Evolutionary conservation across 1,140 invertebrate species (phyloP), one percentile per base, ranked within the genome.

Genomic region (Hyles euphorbiae): DNA sequence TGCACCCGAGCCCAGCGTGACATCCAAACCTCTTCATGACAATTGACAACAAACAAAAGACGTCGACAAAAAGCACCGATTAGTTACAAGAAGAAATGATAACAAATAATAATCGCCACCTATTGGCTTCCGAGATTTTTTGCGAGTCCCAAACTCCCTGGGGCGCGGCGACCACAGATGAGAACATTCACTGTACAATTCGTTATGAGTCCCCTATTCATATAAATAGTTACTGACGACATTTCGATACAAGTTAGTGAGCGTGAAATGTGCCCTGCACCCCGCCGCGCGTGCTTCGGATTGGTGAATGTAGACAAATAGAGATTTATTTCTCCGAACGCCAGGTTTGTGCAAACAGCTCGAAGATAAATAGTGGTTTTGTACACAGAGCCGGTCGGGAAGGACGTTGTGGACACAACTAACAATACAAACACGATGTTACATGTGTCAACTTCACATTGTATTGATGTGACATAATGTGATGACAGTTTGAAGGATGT

Each of bases 261-360:
- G 68, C 61, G 68, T 68, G 70, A 74, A 73, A 70, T 64, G 58
- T 64, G 51, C 64, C 22, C 22, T 22, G 72, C 66, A 61, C 64
- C 74, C 74, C 61, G 78, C 60, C 34, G 68, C 52, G 74, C 36
- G 44, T 43, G 53, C 61, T 61, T 53, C 59, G 63, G 66, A 78
- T 83, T 76, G 72, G 74, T 76, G 76, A 78, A 76, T 72, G 64
- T 70, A 51, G 69, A 75, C 74, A 81, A 80, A 79, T 78, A 66
- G 75, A 78, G 74, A 80, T 81, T 78, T 74, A 78, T 83, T 78
- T 76, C 70, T 64, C 60, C 54, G 72, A 77, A 79, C 63, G 63
- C 67, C 63, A 56, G 62, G 64, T 61, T 80, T 78, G 70, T 79
- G 70, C 72, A 86, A 86, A 82, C 73, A 83, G 63, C 60, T 44